These are phyloP conservation scores for Caenorhabditis angaria DNA, from an alignment of 2,888 invertebrate species.

Conservation along the genomic window DNA sequence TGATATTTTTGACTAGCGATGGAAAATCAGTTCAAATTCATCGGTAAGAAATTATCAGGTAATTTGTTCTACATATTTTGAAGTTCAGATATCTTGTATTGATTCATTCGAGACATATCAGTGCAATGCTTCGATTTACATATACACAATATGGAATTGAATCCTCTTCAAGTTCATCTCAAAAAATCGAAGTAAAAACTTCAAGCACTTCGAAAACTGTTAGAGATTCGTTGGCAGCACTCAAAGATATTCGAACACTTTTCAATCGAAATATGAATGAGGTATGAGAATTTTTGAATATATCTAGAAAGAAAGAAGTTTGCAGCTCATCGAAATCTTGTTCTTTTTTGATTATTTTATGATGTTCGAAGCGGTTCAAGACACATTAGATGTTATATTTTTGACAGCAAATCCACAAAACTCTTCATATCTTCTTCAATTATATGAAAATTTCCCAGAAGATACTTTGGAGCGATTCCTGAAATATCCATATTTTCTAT, in stretches of 20 bases:
- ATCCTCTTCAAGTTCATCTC: background rate
- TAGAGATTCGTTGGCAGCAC: constrained; percentile 18
- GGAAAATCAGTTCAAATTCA: background rate
- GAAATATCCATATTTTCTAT: background rate
- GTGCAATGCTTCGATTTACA: constrained; percentile 20
- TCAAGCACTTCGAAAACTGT: constrained; percentile 6
- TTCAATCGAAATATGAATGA: constrained; percentile 1
- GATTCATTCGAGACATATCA: constrained; percentile 22
- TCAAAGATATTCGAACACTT: constrained; percentile 9
- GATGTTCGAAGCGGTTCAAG: constrained; percentile 26
- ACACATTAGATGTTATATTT: constrained; percentile 12
- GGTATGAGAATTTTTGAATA: constrained; percentile 1
- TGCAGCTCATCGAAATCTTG: constrained; percentile 30
- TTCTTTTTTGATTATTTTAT: constrained; percentile 34
- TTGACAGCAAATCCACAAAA: background rate
- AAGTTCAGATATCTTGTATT: constrained; percentile 14
- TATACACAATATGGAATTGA: background rate
- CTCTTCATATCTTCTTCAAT: background rate
- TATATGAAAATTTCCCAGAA: background rate
- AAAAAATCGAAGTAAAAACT: constrained; percentile 6
- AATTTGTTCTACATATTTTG: background rate
- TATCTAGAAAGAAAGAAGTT: background rate
- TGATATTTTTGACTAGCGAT: background rate
- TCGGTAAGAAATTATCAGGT: background rate
- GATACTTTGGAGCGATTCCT: background rate